Evolutionary conservation across 1,140 invertebrate species (phyloP).

Genomic region (Macrocentrus cingulum): DNA sequence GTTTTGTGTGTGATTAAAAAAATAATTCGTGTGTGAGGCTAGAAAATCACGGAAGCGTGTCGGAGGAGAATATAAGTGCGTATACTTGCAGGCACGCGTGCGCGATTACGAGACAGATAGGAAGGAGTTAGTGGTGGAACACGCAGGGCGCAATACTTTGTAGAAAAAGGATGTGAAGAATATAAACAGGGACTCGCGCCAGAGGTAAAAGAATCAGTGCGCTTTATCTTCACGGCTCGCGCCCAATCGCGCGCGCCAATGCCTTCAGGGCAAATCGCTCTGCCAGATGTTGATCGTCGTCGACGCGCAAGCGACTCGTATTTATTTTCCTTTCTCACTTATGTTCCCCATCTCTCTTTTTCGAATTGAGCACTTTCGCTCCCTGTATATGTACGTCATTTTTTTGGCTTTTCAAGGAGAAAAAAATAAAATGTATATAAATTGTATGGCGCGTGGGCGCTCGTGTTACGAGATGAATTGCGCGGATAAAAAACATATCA

Average conservation of each 20-base stretch:
- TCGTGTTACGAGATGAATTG: conserved; percentile 17
- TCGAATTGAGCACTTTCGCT: too few relatives aligned
- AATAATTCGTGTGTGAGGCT: too few relatives aligned
- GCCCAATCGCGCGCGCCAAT: conserved; percentile 26
- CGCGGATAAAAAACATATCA: background rate
- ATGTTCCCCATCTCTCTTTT: background rate
- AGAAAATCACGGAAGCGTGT: too few relatives aligned
- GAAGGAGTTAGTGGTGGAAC: background rate
- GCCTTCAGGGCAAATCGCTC: conserved; percentile 22
- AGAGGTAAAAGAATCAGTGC: conserved; percentile 21
- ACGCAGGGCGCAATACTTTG: background rate
- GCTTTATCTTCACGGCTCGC: conserved; percentile 26
- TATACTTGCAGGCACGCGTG: conserved; percentile 20
- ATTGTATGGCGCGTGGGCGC: background rate
- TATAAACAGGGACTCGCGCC: conserved; percentile 4
- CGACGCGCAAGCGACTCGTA: conserved; percentile 4
- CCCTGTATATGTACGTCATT: too few relatives aligned
- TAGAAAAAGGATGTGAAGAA: conserved; percentile 2
- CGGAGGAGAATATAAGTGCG: background rate
- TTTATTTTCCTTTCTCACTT: background rate
- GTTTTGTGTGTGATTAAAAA: too few relatives aligned
- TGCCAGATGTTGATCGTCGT: conserved; percentile 27
- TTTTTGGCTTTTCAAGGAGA: too few relatives aligned
- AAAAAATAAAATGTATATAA: too few relatives aligned
- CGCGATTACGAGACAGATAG: conserved; percentile 24